Evolutionary conservation across 1,140 invertebrate genomes (phyloP).

Genomic region (Drosophila chauvacae): DNA sequence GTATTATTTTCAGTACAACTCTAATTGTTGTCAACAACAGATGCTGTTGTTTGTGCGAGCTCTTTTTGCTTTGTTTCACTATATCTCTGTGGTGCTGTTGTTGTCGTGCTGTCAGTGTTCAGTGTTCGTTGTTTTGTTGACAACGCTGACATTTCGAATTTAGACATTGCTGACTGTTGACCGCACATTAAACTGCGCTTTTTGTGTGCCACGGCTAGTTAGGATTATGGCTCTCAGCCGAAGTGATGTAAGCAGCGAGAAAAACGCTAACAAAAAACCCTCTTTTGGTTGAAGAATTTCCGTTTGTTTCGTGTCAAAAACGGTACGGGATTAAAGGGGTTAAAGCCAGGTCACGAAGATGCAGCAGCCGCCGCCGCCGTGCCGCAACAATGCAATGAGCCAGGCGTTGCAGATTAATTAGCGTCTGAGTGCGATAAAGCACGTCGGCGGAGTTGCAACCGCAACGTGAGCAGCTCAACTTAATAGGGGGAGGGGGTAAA

Average conservation of each 20-base stretch:
- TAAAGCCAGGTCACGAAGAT: slow-evolving; percentile 55
- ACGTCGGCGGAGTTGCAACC: slow-evolving; percentile 57
- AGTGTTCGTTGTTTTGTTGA: slow-evolving; percentile 56
- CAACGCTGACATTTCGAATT: slow-evolving; percentile 80
- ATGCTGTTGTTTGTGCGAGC: slow-evolving; percentile 16
- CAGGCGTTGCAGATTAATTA: slow-evolving; percentile 76
- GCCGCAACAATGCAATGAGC: slow-evolving; percentile 47
- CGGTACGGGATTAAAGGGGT: slow-evolving; percentile 6
- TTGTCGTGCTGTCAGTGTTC: slow-evolving; percentile 13
- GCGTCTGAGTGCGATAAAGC: slow-evolving; percentile 73
- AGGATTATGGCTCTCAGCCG: slow-evolving; percentile 40
- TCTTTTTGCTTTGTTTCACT: background rate
- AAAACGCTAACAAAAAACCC: slow-evolving; percentile 25
- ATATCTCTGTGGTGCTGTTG: slow-evolving; percentile 7
- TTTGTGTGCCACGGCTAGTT: slow-evolving; percentile 72
- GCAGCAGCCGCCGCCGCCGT: slow-evolving; percentile 46
- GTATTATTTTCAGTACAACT: slow-evolving; percentile 65
- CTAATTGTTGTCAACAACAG: slow-evolving; percentile 64
- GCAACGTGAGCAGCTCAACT: slow-evolving; percentile 46
- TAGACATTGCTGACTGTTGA: slow-evolving; percentile 67
- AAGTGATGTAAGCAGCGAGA: slow-evolving; percentile 51
- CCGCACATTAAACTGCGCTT: slow-evolving; percentile 60
- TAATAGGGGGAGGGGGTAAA: background rate
- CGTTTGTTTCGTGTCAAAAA: slow-evolving; percentile 65
- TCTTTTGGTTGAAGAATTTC: slow-evolving; percentile 17